These are phyloP conservation scores for Achlya flavicornis DNA, from an alignment of 2,888 invertebrate genomes.

Conservation along the genomic window DNA sequence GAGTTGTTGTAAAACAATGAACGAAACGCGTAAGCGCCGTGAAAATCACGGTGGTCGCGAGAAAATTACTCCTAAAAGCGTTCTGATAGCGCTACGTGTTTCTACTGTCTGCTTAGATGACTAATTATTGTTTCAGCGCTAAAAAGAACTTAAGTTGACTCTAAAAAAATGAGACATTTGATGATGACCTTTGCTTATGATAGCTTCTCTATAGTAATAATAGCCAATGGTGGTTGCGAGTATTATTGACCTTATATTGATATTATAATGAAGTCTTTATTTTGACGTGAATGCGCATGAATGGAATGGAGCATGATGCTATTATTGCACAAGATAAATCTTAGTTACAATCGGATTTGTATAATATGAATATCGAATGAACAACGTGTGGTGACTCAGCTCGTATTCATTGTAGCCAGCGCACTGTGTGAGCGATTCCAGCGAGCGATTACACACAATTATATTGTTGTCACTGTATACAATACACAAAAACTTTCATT, in stretches of 20 bases:
- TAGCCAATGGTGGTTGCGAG: constrained; percentile 26
- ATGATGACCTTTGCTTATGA: too few species aligned
- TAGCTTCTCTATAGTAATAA: too few species aligned
- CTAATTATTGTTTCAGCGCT: too few species aligned
- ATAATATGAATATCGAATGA: constrained; percentile 63
- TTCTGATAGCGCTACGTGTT: too few species aligned
- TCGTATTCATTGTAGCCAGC: constrained; percentile 44
- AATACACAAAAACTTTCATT: constrained; percentile 36
- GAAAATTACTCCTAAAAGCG: too few species aligned
- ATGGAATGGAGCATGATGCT: constrained; percentile 49
- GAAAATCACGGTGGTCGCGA: too few species aligned
- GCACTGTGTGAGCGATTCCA: constrained; percentile 35
- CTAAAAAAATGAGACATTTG: too few species aligned
- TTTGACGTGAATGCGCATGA: constrained; percentile 51
- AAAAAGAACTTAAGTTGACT: too few species aligned
- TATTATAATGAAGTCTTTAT: constrained; percentile 31
- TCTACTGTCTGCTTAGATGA: too few species aligned
- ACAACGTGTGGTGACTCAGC: constrained; percentile 55
- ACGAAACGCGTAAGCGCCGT: too few species aligned
- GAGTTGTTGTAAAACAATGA: too few species aligned
- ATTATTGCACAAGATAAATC: constrained; percentile 69
- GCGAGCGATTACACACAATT: constrained; percentile 43
- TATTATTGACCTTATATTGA: constrained; percentile 13
- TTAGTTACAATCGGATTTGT: constrained; percentile 65
- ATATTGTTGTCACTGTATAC: constrained; percentile 37